Conservation (phyloP, 1,140 invertebrate genomes). For the Zaprionus vittiger region DNA sequence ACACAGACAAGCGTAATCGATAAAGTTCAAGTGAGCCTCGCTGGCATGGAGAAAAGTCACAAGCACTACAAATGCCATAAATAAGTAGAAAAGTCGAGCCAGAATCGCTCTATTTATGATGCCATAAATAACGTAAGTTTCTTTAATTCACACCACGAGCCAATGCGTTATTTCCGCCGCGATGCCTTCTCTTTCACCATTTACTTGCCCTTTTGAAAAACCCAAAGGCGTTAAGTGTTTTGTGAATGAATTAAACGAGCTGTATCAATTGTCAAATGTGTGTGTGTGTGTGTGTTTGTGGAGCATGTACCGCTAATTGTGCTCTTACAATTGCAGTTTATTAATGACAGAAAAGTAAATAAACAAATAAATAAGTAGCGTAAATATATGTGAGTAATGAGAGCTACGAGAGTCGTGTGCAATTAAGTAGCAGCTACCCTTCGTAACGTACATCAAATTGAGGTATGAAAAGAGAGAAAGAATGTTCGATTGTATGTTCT, state of each 20-base stretch:
- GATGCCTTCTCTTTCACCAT: neutral
- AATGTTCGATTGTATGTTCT: neutral
- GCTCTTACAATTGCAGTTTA: conserved; percentile 6
- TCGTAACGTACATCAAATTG: neutral
- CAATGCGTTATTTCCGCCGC: neutral
- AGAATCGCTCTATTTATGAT: conserved; percentile 26
- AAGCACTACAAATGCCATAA: conserved; percentile 49
- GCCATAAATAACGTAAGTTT: conserved; percentile 34
- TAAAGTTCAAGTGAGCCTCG: conserved; percentile 35
- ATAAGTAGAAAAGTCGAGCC: conserved; percentile 25
- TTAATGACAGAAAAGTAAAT: neutral
- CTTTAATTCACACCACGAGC: conserved; percentile 21
- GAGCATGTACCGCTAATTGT: neutral
- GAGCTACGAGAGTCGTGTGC: neutral
- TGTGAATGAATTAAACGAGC: conserved; percentile 33
- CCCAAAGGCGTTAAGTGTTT: conserved; percentile 11
- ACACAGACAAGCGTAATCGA: conserved; percentile 41
- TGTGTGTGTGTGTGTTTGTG: neutral
- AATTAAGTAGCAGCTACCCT: neutral
- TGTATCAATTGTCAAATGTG: conserved; percentile 13
- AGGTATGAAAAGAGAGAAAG: neutral
- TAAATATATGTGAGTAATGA: neutral
- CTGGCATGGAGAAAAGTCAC: conserved; percentile 36
- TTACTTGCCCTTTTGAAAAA: conserved; percentile 4
- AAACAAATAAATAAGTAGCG: conserved; percentile 7